Evolutionary conservation across 92 coral and sea anemone genomes (phyloP), one percentile per base, ranked within the genome.

Genomic region (Micromussa lordhowensis): DNA sequence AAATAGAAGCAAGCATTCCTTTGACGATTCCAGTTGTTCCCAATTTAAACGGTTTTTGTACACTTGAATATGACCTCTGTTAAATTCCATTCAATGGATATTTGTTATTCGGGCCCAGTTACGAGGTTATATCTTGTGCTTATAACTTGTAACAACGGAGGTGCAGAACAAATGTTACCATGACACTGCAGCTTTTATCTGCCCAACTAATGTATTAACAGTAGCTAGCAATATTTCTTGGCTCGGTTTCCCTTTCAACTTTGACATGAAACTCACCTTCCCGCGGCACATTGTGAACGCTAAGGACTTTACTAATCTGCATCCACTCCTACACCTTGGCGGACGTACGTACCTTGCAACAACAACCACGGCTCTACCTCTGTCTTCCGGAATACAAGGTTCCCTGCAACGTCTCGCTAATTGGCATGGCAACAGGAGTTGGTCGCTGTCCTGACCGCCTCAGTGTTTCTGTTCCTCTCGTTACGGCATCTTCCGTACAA

Each of bases 171-270:
- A 93, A 53, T 90, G 95, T 54, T 79, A 78, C 28, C 68, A 55
- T 0, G 79, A 93, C 53, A 31, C 57, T 0, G 18, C 77, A 21
- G 76, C 79, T 26, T 36, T 83, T 24, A 26, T 93, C 14, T 93
- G 95, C 11, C 95, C 91, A 26, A 34, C 28, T 31, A 77, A 90
- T 64, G 55, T 90, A 5, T 29, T 93, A 48, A 73, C 84, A 2
- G 26, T 87, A 31, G 90, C 88, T 14, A 87, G 58, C 18, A 88
- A 83, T 54, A 71, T 84, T 4, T 53, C 87, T 3, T 93, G 95
- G 95, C 87, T 90, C 57, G 95, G 93, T 0, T 79, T 77, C 29
- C 88, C 91, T 19, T 92, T 84, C 77, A 89, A 82, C 17, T 80
- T 82, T 5, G 81, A 82, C 15, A 13, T 32, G 10, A 80, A 93